Evolutionary conservation across 1,140 invertebrate species (phyloP).

Genomic region (Orius laevigatus): DNA sequence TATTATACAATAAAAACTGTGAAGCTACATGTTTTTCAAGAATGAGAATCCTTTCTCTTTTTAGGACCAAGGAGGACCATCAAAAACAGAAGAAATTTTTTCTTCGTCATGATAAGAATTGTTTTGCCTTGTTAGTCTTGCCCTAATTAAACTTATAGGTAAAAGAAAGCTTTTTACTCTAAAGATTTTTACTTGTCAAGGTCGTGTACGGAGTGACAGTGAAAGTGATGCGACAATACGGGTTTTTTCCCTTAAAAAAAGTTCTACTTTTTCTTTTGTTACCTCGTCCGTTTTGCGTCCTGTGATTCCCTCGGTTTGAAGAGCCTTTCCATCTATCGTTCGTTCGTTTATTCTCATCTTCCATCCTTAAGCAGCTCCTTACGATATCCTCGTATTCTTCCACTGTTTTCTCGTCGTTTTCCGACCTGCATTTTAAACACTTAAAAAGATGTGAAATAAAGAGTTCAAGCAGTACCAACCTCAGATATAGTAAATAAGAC

Average conservation of each 20-base stretch:
- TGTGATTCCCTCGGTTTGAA: background rate
- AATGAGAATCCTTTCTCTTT: too few species aligned
- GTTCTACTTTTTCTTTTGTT: background rate
- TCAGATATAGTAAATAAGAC: too few species aligned
- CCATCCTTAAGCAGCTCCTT: conserved; percentile 12
- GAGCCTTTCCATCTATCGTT: background rate
- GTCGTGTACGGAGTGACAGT: background rate
- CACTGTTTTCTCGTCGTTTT: conserved; percentile 13
- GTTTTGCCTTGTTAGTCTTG: too few species aligned
- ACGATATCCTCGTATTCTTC: conserved; percentile 18
- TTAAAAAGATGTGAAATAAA: background rate
- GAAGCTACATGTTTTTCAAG: too few species aligned
- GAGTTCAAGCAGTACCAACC: too few species aligned
- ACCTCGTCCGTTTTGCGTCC: background rate
- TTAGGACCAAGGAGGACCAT: background rate
- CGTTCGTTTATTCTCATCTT: background rate
- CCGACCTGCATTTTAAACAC: conserved; percentile 17
- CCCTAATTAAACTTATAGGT: too few species aligned
- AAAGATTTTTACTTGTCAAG: background rate
- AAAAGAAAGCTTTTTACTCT: background rate
- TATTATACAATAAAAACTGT: too few species aligned
- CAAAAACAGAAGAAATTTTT: background rate
- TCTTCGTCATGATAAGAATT: too few species aligned
- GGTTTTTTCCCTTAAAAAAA: background rate
- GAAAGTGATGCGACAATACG: background rate